Evolutionary conservation across 1,140 invertebrate species (phyloP).

Genomic region (Asbolus verrucosus): DNA sequence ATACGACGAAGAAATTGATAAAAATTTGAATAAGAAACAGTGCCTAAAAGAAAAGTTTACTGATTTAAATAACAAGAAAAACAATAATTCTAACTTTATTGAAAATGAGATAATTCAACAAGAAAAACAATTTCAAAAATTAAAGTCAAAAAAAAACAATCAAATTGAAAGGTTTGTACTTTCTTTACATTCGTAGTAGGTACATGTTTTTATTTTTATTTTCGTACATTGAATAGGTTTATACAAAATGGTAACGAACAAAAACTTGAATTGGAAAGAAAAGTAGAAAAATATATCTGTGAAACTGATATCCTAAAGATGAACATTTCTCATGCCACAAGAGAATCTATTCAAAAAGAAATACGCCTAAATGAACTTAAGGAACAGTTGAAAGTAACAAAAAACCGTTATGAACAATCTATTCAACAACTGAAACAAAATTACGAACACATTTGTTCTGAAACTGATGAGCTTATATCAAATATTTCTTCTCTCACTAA

Average conservation of each 20-base stretch:
- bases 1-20: slow-evolving; percentile 2
- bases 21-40: neutral
- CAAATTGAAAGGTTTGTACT: too few species aligned
- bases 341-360: slow-evolving; percentile 4
- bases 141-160: too few species aligned
- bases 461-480: neutral
- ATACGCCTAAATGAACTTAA: neutral
- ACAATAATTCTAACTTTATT: too few species aligned
- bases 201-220: neutral
- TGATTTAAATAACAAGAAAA: too few species aligned
- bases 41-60: too few species aligned
- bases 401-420: neutral
- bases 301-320: too few species aligned
- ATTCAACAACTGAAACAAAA: neutral
- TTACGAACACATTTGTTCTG: neutral
- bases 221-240: neutral
- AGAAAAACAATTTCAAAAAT: too few species aligned
- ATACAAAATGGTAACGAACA: neutral
- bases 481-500: neutral
- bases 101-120: too few species aligned
- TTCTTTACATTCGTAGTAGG: too few species aligned
- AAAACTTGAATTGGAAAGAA: neutral
- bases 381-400: neutral
- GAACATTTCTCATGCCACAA: too few species aligned
- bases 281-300: neutral